Evolutionary conservation across 1,140 invertebrate species (phyloP).

Genomic region (Cepaea nemoralis): DNA sequence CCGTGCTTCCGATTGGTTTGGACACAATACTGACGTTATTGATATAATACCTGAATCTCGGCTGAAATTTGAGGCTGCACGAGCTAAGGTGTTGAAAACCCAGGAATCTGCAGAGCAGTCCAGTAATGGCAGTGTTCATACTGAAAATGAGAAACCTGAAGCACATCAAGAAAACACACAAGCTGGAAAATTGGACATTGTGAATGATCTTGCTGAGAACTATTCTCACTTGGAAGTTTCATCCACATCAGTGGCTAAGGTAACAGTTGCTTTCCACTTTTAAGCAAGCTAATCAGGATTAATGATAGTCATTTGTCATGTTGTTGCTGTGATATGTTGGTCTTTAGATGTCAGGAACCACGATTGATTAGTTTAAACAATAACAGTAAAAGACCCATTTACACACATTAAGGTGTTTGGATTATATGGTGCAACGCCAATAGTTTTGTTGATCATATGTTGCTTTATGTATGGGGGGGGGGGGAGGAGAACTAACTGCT

Average conservation of each 20-base stretch:
- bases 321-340: too few species aligned
- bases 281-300: too few species aligned
- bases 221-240: slow-evolving; percentile 57
- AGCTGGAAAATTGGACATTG: slow-evolving; percentile 59
- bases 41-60: slow-evolving; percentile 4
- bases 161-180: slow-evolving; percentile 48
- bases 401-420: too few species aligned
- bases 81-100: slow-evolving; percentile 30
- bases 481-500: too few species aligned
- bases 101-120: slow-evolving; percentile 56
- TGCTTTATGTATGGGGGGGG: too few species aligned
- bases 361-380: too few species aligned
- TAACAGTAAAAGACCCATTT: too few species aligned
- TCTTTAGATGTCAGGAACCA: too few species aligned
- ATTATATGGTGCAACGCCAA: too few species aligned
- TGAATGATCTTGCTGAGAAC: slow-evolving; percentile 63
- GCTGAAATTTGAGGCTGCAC: slow-evolving; percentile 18
- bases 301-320: too few species aligned
- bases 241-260: not conserved
- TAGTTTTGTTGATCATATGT: too few species aligned
- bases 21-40: not conserved
- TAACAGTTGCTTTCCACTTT: not conserved
- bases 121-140: not conserved
- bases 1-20: slow-evolving; percentile 27
- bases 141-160: not conserved